These are phyloP conservation scores for Centropyge bicolor DNA, from an alignment of 2,797 vertebrate species.

Conservation along the genomic window DNA sequence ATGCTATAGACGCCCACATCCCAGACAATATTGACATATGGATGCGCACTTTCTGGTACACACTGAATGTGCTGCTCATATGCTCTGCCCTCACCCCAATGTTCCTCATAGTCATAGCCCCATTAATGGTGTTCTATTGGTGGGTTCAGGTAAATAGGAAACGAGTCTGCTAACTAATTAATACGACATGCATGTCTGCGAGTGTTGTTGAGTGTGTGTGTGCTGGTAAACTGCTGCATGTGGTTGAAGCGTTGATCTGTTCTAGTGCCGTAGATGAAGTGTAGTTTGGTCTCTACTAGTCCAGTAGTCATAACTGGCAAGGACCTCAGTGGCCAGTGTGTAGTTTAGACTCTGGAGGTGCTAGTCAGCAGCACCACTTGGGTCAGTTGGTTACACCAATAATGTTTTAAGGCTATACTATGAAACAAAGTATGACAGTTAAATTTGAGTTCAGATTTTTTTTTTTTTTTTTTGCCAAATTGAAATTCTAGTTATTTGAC, in stretches of 20 bases:
- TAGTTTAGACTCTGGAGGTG: slow-evolving; percentile 11
- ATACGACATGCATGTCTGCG: slow-evolving; percentile 77
- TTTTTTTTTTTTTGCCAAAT: background rate
- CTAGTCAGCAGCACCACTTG: slow-evolving; percentile 38
- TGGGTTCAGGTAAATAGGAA: slow-evolving; percentile 91
- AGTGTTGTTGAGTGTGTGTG: slow-evolving; percentile 63
- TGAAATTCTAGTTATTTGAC: background rate
- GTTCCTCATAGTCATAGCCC: slow-evolving; percentile 88
- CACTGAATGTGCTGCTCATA: slow-evolving; percentile 89
- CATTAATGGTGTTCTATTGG: slow-evolving; percentile 90
- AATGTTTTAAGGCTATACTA: background rate
- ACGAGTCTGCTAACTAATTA: slow-evolving; percentile 83
- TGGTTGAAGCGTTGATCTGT: slow-evolving; percentile 51
- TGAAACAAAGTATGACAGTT: background rate
- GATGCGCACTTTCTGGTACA: slow-evolving; percentile 92
- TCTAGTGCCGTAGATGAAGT: slow-evolving; percentile 63
- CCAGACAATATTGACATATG: slow-evolving; percentile 90
- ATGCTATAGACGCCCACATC: slow-evolving; percentile 86
- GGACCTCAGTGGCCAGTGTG: slow-evolving; percentile 19
- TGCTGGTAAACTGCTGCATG: slow-evolving; percentile 60
- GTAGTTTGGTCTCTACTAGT: slow-evolving; percentile 62
- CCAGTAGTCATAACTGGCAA: slow-evolving; percentile 34
- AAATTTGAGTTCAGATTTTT: background rate
- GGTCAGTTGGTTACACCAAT: background rate
- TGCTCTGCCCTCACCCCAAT: slow-evolving; percentile 89